phyloP scores from a whole-genome alignment of 2,888 invertebrate species.

The Choristoneura rosaceana region DNA sequence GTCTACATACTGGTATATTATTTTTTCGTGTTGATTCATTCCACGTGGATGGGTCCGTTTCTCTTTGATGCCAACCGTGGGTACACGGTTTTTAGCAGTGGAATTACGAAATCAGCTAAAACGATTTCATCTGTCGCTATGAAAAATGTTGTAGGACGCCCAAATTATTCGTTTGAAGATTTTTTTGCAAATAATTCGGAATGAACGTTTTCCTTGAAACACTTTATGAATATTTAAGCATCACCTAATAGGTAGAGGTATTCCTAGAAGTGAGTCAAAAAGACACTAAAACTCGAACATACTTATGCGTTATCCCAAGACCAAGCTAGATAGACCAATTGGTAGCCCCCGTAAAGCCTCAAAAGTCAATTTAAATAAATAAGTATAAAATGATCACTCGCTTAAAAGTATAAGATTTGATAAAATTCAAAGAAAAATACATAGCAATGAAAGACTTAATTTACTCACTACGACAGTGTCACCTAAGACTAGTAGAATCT shows the following conservation, averaged over 20 bases:
- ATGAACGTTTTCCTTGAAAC: constrained; percentile 41
- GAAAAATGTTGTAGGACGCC: constrained; percentile 45
- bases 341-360: too few species aligned
- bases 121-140: constrained; percentile 53
- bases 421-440: too few species aligned
- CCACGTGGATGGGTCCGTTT: constrained; percentile 68
- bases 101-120: constrained; percentile 48
- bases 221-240: constrained; percentile 39
- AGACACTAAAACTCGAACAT: too few species aligned
- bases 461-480: too few species aligned
- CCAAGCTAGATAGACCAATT: too few species aligned
- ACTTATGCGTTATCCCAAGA: too few species aligned
- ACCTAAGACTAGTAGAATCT: too few species aligned
- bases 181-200: constrained; percentile 44
- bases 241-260: constrained; percentile 23
- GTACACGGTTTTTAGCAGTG: constrained; percentile 47
- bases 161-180: constrained; percentile 49
- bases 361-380: too few species aligned
- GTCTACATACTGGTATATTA: constrained; percentile 72
- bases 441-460: too few species aligned
- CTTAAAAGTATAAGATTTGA: too few species aligned
- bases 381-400: too few species aligned
- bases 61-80: constrained; percentile 64
- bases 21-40: constrained; percentile 76
- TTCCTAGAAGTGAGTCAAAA: constrained; percentile 10